Evolutionary conservation across 2,797 vertebrate genomes (phyloP), one percentile per base, ranked within the genome.

Genomic region (Galago senegalensis): DNA sequence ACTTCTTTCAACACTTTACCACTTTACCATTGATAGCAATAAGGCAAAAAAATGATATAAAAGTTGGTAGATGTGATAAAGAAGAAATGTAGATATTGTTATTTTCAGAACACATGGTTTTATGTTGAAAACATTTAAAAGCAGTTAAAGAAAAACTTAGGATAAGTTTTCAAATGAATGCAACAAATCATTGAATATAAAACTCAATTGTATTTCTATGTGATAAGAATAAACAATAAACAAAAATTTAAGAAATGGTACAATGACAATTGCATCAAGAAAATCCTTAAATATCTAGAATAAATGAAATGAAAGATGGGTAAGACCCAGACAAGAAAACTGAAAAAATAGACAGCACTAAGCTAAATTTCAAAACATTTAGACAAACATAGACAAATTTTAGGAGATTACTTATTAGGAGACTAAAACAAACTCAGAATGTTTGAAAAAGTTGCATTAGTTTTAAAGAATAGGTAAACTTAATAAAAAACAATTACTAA

Each of bases 391-490:
- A 21, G 31, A 8, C 4, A 60, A 87, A 70, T 93, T 56, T 8
- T 70, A 43, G 40, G 43, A 67, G 2, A 76, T 92, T 82, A 85
- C 63, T 92, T 63, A 67, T 46, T 6, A 0, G 20, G n/a, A 11
- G 17, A 46, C 8, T 75, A 69, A 97, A 94, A 53, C 12, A 95
- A 97, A 79, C 2, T 65, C 43, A 90, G 1, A 5, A 31, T 61
- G 4, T 58, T 49, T 65, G 4, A 79, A 93, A 70, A 92, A n/a
- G 25, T 79, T 92, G 7, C 46, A 10, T 58, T 90, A 17, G 7
- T 75, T 93, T 95, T 89, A 77, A 96, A 87, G 18, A 34, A 67
- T 40, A 16, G 16, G 72, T 43, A 80, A 85, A 79, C 70, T 72
- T 23, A 73, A 8, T 61, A 93, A 80, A 7, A 49, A 88, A 29